Evolutionary conservation across 2,797 vertebrate species (phyloP).

Genomic region (Salarias fasciatus): DNA sequence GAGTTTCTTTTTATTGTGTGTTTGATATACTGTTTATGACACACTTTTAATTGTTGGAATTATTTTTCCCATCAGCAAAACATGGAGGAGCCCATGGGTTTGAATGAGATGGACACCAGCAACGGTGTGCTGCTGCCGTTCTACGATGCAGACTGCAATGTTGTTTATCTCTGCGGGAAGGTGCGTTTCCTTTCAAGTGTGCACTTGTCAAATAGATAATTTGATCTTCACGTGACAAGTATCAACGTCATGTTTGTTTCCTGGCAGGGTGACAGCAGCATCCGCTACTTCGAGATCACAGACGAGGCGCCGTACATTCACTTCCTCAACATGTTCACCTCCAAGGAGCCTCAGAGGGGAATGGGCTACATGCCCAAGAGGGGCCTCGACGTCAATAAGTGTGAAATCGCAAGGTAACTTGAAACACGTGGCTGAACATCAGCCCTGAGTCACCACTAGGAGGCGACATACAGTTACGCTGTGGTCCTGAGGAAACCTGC

Average conservation of each 20-base stretch:
- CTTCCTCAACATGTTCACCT: constrained; percentile 94
- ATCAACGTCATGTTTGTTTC: constrained; percentile 10
- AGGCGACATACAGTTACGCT: too few relatives aligned
- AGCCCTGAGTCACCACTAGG: too few relatives aligned
- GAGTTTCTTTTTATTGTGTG: constrained; percentile 1
- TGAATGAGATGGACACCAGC: constrained; percentile 96
- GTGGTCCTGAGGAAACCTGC: too few relatives aligned
- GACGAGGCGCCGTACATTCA: constrained; percentile 95
- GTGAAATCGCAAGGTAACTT: constrained; percentile 94
- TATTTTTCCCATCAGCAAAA: constrained; percentile 80
- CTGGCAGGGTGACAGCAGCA: constrained; percentile 94
- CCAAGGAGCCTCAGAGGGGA: constrained; percentile 96
- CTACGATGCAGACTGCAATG: constrained; percentile 94
- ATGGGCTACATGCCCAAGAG: constrained; percentile 99
- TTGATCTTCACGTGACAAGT: neutral
- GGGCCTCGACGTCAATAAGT: constrained; percentile 97
- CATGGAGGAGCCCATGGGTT: constrained; percentile 92
- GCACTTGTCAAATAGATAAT: too few relatives aligned
- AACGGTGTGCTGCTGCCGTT: constrained; percentile 96
- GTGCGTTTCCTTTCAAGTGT: constrained; percentile 70
- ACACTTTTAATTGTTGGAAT: too few relatives aligned
- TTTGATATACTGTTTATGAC: neutral
- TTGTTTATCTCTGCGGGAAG: constrained; percentile 97
- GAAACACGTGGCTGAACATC: neutral
- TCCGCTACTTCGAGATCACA: constrained; percentile 98